Evolutionary conservation across 2,113 vertebrate genomes (phyloP), one percentile per base, ranked within the genome.

Genomic region (Entomyzon cyanotis): DNA sequence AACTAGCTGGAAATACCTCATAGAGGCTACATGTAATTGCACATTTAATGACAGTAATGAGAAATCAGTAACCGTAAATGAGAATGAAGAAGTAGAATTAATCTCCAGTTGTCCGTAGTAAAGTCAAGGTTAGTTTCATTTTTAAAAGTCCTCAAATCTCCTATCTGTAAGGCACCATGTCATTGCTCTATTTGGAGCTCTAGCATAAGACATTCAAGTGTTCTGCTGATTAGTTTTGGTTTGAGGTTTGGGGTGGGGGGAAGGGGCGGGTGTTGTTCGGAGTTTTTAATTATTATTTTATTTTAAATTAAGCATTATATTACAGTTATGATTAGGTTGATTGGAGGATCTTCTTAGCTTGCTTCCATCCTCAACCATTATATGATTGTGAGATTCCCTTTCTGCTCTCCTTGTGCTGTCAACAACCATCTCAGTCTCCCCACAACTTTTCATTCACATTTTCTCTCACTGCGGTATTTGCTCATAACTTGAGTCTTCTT

Each of bases 181-280:
- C 24, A 77, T 16, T 55, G 30, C 28, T 75, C 5, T 59, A 8
- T 20, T 28, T 79, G 19, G 17, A 73, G 20, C 11, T 41, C 9
- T 23, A 70, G 17, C 7, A 6, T 15, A 55, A 71, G 37, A 62
- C 11, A 74, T 25, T 62, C 10, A 41, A 47, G 14, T 5, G 9
- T 59, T 59, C 64, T 67, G 55, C 39, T 12, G 2, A 24, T 14
- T 42, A 37, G 8, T 28, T 80, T 44, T 11, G 3, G 3, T 24
- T 44, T 46, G 20, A 14, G 1, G 24, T 33, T 67, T 41, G 24
- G 20, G 3, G 0, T 2, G n/a, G n/a, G n/a, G n/a, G n/a, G n/a
- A n/a, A n/a, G n/a, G n/a, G n/a, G n/a, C n/a, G 4, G 44, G 47
- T 41, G 11, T 30, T 47, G 11, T 52, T 77, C 44, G 12, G 24